Evolutionary conservation across 2,797 vertebrate species (phyloP).

Genomic region (Acanthornis magna): DNA sequence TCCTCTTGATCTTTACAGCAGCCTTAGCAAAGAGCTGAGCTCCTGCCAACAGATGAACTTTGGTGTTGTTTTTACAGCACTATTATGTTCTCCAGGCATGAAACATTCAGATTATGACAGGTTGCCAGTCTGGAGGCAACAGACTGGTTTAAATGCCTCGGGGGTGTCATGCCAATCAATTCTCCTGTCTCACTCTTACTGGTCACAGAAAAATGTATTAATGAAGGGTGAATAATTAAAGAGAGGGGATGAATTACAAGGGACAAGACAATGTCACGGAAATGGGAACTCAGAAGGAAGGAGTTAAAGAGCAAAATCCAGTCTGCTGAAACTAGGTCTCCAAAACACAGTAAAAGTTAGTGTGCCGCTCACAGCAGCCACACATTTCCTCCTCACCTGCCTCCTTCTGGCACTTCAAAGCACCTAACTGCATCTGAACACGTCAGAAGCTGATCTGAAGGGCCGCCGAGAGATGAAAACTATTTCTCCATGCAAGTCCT

Average conservation of each 20-base stretch:
- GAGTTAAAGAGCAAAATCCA: not conserved
- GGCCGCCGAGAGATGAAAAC: not conserved
- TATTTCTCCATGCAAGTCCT: not conserved
- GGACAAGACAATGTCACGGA: slow-evolving; percentile 8
- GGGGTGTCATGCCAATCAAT: not conserved
- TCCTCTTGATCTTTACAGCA: not conserved
- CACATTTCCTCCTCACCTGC: not conserved
- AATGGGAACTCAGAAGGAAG: not conserved
- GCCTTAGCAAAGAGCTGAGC: not conserved
- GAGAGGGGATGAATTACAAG: not conserved
- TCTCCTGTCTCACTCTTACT: not conserved
- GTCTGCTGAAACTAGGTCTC: not conserved
- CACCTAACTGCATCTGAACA: not conserved
- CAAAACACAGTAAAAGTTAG: not conserved
- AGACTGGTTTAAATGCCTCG: slow-evolving; percentile 36
- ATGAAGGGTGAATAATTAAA: slow-evolving; percentile 30
- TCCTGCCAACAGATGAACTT: slow-evolving; percentile 1
- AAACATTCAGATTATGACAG: slow-evolving; percentile 25
- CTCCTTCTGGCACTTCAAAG: not conserved
- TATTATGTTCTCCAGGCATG: not conserved
- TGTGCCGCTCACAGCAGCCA: not conserved
- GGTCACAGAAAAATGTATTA: not conserved
- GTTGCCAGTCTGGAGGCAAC: slow-evolving; percentile 35
- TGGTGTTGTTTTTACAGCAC: not conserved
- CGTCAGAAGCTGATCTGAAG: not conserved